Evolutionary conservation across 2,888 invertebrate genomes (phyloP), one percentile per base, ranked within the genome.

Genomic region (Cabera pusaria): DNA sequence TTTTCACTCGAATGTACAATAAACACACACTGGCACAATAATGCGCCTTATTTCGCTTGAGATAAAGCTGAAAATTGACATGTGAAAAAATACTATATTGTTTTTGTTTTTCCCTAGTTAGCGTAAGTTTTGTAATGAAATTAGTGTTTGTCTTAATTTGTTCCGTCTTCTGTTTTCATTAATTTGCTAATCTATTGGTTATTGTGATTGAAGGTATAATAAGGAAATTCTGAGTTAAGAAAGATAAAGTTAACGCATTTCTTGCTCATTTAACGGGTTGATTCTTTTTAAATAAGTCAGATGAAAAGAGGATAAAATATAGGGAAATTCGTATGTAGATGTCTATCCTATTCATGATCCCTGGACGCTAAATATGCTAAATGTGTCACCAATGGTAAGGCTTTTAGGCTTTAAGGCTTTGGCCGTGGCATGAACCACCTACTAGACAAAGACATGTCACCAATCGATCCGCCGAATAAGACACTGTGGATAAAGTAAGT

Each of bases 61-160:
- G 2, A 31, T 36, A 42, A 26, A 35, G 29, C n/a, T 23, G n/a
- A 36, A 31, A 36, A 7, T 40, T 2, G 2, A 14, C 3, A 4
- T 4, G 14, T 14, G 14, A 4, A 14, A 14, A 14, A 14, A n/a
- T n/a, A n/a, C n/a, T 14, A 4, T 14, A 3, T 14, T 4, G 34
- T 29, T 40, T 32, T 45, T 44, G 45, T 49, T 52, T 46, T 35
- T 29, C 33, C 22, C 36, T 44, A 40, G 46, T 46, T 42, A 38
- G 34, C 21, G 33, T 14, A 46, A 52, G 49, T 52, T 52, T 43
- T 31, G 21, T 41, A 39, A 46, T 42, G 42, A 46, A 46, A 49
- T 52, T 46, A 52, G 26, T 34, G 32, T 40, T 43, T 37, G 39
- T 25, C 40, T 44, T 47, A 39, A 38, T 46, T 46, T 45, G 33